These are phyloP conservation scores for Nephotettix cincticeps DNA, from an alignment of 1,140 invertebrate genomes.

Conservation along the genomic window DNA sequence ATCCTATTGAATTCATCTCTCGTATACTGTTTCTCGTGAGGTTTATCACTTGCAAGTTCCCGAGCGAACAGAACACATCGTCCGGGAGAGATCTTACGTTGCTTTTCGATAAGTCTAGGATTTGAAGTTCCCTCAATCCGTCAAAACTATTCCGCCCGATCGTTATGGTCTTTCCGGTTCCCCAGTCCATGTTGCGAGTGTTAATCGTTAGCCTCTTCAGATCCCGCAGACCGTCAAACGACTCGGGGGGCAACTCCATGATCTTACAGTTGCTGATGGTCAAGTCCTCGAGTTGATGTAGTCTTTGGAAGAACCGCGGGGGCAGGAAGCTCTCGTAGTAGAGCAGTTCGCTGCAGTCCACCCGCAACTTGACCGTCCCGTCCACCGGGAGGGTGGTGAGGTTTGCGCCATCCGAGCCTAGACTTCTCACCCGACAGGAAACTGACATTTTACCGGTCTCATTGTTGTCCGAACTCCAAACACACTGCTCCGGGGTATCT, in stretches of 20 bases:
- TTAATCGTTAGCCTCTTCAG: constrained; percentile 71
- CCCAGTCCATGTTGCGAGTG: constrained; percentile 76
- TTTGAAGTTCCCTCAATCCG: constrained; percentile 72
- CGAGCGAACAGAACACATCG: constrained; percentile 71
- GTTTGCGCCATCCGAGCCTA: constrained; percentile 62
- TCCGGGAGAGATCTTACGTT: constrained; percentile 75
- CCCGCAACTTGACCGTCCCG: constrained; percentile 63
- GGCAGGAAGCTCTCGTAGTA: constrained; percentile 77
- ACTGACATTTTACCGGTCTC: constrained; percentile 56
- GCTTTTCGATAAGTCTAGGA: constrained; percentile 77
- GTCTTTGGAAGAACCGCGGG: constrained; percentile 66
- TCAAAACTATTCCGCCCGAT: constrained; percentile 65
- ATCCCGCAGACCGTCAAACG: constrained; percentile 73
- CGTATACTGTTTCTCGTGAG: constrained; percentile 77
- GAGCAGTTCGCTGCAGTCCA: constrained; percentile 75
- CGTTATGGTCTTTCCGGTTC: constrained; percentile 66
- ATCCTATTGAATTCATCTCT: constrained; percentile 70
- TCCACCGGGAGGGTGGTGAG: constrained; percentile 64
- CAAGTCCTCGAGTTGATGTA: constrained; percentile 71
- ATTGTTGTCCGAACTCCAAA: constrained; percentile 59
- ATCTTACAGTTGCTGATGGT: constrained; percentile 78
- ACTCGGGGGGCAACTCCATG: constrained; percentile 68
- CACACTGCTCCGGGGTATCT: constrained; percentile 44
- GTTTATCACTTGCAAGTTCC: constrained; percentile 78
- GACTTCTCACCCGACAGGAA: constrained; percentile 65